A percentile compares a stretch with the other conserved stretches of the same genome.
Conservation (phyloP, 1,140 invertebrate species). For the Asobara japonica region DNA sequence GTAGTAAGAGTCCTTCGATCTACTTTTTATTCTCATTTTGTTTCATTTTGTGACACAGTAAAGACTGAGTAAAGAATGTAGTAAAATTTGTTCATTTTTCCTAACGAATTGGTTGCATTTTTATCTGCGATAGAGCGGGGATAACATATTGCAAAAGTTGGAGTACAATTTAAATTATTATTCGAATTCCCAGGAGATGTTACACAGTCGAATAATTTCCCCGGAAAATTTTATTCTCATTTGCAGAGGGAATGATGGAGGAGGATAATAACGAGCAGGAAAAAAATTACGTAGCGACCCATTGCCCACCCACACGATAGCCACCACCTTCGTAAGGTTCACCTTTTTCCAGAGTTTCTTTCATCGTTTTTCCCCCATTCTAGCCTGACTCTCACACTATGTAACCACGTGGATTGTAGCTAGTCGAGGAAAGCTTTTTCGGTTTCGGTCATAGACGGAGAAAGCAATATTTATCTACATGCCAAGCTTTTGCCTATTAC, state of each 20-base stretch:
- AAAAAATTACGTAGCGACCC: neutral
- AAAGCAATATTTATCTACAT: conserved; percentile 41
- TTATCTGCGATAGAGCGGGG: neutral
- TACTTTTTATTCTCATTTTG: conserved; percentile 21
- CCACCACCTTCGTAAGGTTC: neutral
- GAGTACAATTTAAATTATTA: neutral
- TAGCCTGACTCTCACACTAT: neutral
- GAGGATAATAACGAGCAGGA: too few species aligned
- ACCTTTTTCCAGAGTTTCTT: neutral
- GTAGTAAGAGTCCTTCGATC: conserved; percentile 12
- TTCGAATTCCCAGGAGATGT: neutral
- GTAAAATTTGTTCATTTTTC: neutral
- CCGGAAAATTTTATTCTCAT: neutral
- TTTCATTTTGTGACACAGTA: neutral
- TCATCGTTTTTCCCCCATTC: neutral
- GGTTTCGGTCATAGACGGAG: conserved; percentile 32
- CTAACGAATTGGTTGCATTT: neutral
- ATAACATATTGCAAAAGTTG: neutral
- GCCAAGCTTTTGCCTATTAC: conserved; percentile 7
- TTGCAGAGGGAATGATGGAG: neutral
- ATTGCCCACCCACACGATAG: neutral
- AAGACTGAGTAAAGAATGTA: neutral
- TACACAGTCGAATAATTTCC: conserved; percentile 1
- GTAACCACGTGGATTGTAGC: neutral
- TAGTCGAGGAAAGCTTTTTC: neutral